These are phyloP conservation scores for Disparrhopalites patrizii DNA, from an alignment of 2,888 invertebrate genomes.

Conservation along the genomic window DNA sequence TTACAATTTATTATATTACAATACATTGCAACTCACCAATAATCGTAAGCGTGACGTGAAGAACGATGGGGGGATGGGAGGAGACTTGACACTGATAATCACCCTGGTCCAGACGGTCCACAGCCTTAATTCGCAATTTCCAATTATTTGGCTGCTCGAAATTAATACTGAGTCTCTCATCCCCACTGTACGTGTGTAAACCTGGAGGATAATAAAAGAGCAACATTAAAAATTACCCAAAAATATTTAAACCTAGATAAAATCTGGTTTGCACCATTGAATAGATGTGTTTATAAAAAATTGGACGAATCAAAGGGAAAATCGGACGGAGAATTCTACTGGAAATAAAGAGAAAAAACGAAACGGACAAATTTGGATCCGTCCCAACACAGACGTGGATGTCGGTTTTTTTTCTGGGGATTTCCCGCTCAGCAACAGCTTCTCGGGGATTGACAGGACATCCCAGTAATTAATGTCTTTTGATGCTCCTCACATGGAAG, in stretches of 20 bases:
- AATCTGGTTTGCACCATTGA: too few relatives aligned
- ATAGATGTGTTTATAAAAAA: too few relatives aligned
- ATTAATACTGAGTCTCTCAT: slow-evolving; percentile 54
- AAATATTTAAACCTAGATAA: background rate
- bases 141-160: slow-evolving; percentile 59
- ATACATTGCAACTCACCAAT: too few relatives aligned
- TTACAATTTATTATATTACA: too few relatives aligned
- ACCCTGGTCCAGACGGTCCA: slow-evolving; percentile 55
- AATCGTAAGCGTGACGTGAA: slow-evolving; percentile 46
- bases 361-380: background rate
- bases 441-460: too few relatives aligned
- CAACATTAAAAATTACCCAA: background rate
- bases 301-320: background rate
- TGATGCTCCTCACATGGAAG: too few relatives aligned
- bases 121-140: slow-evolving; percentile 56
- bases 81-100: slow-evolving; percentile 50
- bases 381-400: background rate
- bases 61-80: slow-evolving; percentile 49
- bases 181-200: slow-evolving; percentile 51
- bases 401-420: background rate
- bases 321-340: background rate
- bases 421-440: too few relatives aligned
- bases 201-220: slow-evolving; percentile 28
- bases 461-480: too few relatives aligned
- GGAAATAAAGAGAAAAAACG: background rate